Evolutionary conservation across 2,113 vertebrate species (phyloP), one percentile per base, ranked within the genome.

Genomic region (Cyanistes caeruleus): DNA sequence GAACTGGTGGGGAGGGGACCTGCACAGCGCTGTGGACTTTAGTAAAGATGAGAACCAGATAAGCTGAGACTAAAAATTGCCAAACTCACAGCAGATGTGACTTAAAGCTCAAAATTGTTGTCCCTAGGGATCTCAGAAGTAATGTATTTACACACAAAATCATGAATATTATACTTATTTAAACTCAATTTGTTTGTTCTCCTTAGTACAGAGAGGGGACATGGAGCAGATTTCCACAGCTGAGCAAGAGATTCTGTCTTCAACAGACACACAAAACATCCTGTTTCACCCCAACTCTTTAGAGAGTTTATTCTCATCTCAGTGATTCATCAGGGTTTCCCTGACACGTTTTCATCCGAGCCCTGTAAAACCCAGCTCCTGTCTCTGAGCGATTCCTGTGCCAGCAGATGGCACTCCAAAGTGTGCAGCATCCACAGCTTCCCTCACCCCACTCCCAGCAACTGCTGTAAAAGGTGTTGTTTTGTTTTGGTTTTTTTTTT

Each of bases 361-460:
- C 9, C 14, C 7, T 49, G 24, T 6, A 25, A 74, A 89, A 52
- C 30, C 39, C 41, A 28, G 78, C 30, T 91, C 85, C 78, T n/a
- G 49, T 3, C n/a, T 30, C 46, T 0, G 0, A 14, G 20, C 3
- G 7, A 43, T 72, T 19, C 43, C 48, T 21, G 10, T 39, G 81
- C 95, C 96, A 96, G 95, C 93, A 96, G 96, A 95, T 96, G 95
- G 93, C 89, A 93, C 93, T 94, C 84, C 12, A 1, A 91, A 85
- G 13, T 65, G 82, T 58, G 81, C 89, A 85, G 65, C 62, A 83
- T 83, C 79, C 79, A 10, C 78, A 65, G 84, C 63, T 59, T 95
- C 49, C 60, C 64, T 70, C n/a, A 2, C 44, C 65, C 63, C 30
- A 33, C 11, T 43, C 51, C 44, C 82, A 91, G 65, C 11, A 78